phyloP scores from a whole-genome alignment of 2,888 invertebrate species.

The Eristalis intricaria region DNA sequence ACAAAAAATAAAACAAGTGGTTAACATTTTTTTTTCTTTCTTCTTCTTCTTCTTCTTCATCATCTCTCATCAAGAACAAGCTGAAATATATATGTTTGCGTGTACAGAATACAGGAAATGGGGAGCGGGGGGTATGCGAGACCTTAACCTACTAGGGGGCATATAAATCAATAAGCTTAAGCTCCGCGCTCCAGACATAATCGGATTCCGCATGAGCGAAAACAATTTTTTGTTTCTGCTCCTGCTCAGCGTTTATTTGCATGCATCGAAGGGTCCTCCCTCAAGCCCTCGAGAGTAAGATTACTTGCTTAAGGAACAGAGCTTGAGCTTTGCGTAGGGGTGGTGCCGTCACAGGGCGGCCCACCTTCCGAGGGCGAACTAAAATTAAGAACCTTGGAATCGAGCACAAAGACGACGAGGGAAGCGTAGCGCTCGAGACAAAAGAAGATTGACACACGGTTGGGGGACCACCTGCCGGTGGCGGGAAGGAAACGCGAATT shows the following conservation, averaged over 20 bases:
- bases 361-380: background rate
- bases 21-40: background rate
- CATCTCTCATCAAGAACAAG: background rate
- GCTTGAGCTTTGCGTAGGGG: constrained; percentile 24
- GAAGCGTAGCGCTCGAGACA: background rate
- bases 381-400: constrained; percentile 27
- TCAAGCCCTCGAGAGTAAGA: constrained; percentile 7
- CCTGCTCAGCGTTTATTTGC: background rate
- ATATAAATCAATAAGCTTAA: constrained; percentile 55
- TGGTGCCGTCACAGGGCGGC: background rate
- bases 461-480: background rate
- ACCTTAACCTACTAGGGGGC: constrained; percentile 40
- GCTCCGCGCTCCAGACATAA: constrained; percentile 1
- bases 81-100: background rate
- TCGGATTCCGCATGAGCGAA: constrained; percentile 31
- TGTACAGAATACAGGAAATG: background rate
- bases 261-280: no score
- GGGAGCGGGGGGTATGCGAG: background rate
- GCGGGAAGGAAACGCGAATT: constrained; percentile 23
- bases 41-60: no score
- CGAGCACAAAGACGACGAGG: background rate
- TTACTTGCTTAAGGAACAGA: constrained; percentile 4
- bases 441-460: background rate
- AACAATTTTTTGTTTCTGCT: constrained; percentile 2
- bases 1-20: background rate